phyloP scores from a whole-genome alignment of 2,797 vertebrate species.

The Manis crassicaudata region DNA sequence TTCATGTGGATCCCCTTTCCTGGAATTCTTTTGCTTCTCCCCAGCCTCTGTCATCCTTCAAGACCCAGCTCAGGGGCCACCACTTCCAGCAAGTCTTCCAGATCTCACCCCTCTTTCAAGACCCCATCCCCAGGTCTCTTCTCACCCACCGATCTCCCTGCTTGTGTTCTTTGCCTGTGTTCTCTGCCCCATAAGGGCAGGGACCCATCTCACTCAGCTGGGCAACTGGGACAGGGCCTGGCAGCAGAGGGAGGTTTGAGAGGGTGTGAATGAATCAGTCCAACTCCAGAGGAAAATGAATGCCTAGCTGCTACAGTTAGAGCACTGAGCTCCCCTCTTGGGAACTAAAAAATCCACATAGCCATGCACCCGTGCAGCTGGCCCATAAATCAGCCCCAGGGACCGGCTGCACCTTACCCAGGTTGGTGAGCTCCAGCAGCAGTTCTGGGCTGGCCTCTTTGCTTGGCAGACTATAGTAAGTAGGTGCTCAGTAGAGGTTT shows the following conservation, averaged over 20 bases:
- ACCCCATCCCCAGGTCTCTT: neutral
- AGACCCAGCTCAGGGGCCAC: neutral
- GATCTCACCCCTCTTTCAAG: neutral
- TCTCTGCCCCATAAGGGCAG: neutral
- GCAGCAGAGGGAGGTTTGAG: neutral
- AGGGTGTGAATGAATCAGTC: neutral
- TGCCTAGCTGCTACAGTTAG: neutral
- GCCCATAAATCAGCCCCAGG: neutral
- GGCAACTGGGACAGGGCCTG: neutral
- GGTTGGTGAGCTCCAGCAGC: neutral
- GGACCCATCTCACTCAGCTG: neutral
- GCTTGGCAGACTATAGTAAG: neutral
- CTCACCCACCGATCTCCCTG: neutral
- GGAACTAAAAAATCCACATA: neutral
- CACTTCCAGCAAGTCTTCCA: slow-evolving; percentile 21
- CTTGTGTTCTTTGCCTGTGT: accelerated
- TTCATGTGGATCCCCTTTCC: neutral
- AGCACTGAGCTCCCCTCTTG: neutral
- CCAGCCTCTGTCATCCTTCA: neutral
- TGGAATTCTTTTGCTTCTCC: neutral
- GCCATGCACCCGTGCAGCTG: accelerated
- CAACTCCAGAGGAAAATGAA: neutral
- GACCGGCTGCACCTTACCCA: neutral
- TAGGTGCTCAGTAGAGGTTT: neutral
- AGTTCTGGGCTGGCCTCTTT: neutral